A percentile compares a stretch with the other conserved stretches of the same genome.
Evolutionary conservation across 1,140 invertebrate genomes (phyloP).

Genomic region (Choristoneura fumiferana): DNA sequence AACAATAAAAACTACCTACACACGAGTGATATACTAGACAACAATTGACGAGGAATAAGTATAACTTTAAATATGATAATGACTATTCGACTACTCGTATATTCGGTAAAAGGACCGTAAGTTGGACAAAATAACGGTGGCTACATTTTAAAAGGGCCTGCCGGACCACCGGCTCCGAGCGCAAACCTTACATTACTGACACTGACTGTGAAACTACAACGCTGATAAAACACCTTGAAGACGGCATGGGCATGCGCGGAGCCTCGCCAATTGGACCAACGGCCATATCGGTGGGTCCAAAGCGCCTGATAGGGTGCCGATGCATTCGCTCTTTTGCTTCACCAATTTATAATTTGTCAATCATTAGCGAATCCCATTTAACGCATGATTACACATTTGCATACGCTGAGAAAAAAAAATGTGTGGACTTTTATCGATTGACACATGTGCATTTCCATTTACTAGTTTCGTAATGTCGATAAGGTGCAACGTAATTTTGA

Average conservation of each 20-base stretch:
- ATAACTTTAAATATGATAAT: conserved; percentile 34
- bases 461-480: neutral
- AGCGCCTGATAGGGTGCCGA: neutral
- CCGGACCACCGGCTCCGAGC: conserved; percentile 52
- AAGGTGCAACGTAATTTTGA: conserved; percentile 19
- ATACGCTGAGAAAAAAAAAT: no score
- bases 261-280: conserved; percentile 53
- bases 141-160: conserved; percentile 30
- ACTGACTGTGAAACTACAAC: conserved; percentile 49
- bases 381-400: no score
- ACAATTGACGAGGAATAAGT: conserved; percentile 62
- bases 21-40: conserved; percentile 47
- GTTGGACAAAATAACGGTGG: neutral
- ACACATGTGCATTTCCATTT: no score
- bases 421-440: no score
- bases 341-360: no score
- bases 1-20: conserved; percentile 40
- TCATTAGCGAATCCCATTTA: no score
- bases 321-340: neutral
- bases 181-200: conserved; percentile 57
- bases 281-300: conserved; percentile 32
- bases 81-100: conserved; percentile 26
- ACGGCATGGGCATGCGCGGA: conserved; percentile 58
- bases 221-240: conserved; percentile 41
- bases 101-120: conserved; percentile 25